Base-by-base conservation (phyloP, 2,113 vertebrate species). In the Prinia subflava region DNA sequence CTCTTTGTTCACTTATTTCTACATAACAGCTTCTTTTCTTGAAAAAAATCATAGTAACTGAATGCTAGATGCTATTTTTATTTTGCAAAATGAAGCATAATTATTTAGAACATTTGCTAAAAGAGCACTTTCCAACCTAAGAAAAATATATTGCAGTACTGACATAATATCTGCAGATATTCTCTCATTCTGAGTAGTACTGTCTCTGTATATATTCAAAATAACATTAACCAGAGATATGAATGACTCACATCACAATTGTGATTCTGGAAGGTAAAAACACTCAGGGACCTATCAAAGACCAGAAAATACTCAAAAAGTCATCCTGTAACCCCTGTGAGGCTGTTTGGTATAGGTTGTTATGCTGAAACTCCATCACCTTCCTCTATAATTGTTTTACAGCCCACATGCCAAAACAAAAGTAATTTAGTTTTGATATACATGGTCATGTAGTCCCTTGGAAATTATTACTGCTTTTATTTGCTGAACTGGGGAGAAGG, bases 41-140 rank as follows among this genome's bases (percentile, higher is more conserved):
- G 87, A 87, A 96, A 95, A 56, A 96, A 95, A 93, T 81, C 65
- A 68, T 83, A 96, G 77, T 82, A 96, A 90, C 84, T 95, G 96
- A 94, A 95, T 86, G 59, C 42, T 95, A 91, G 78, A 92, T 96
- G 86, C 52, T 97, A 94, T 96, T 97, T 96, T 97, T 97, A 92
- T 94, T 92, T 89, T 93, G 77, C 62, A 80, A 97, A 95, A 96
- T 87, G 91, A 96, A 95, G 25, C 46, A 55, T 90, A 94, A 94
- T 92, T 97, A 95, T 96, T 97, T 94, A 77, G 91, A 97, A 69
- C 35, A 33, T 87, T 94, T 92, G 92, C 88, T 89, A 82, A 90
- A 94, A 95, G 92, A 96, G 46, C 68, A 56, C 50, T 95, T 94
- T 85, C 46, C 78, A 97, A 88, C 69, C 69, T 88, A 90, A 91